Percentiles rank a stretch among this genome's conserved stretches.
Evolutionary conservation across 1,140 invertebrate species (phyloP).

Genomic region (Aphidius gifuensis): DNA sequence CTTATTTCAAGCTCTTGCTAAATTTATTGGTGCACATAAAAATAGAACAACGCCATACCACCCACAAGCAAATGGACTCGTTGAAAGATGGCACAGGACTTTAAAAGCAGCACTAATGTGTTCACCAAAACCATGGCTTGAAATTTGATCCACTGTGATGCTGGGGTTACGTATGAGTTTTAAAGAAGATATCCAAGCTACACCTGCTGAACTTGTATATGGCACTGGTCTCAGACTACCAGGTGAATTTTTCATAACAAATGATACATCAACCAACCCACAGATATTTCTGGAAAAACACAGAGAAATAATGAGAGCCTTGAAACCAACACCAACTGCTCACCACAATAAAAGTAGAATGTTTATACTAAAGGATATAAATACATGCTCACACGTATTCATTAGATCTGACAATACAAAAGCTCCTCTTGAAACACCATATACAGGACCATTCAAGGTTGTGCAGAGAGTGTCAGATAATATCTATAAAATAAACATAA

Average conservation of each 20-base stretch:
- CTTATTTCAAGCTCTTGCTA: slow-evolving; percentile 27
- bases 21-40: slow-evolving; percentile 26
- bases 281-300: slow-evolving; percentile 25
- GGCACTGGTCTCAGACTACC: slow-evolving; percentile 37
- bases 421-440: slow-evolving; percentile 27
- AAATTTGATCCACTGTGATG: slow-evolving; percentile 42
- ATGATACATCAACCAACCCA: slow-evolving; percentile 18
- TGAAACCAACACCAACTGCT: slow-evolving; percentile 22
- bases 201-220: slow-evolving; percentile 42
- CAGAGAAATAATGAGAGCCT: slow-evolving; percentile 17
- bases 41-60: slow-evolving; percentile 37
- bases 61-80: slow-evolving; percentile 44
- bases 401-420: slow-evolving; percentile 25
- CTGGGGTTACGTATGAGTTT: slow-evolving; percentile 39
- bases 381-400: slow-evolving; percentile 29
- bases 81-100: slow-evolving; percentile 47
- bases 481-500: slow-evolving; percentile 23
- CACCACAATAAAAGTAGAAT: slow-evolving; percentile 14
- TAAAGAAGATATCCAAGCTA: slow-evolving; percentile 39
- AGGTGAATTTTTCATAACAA: slow-evolving; percentile 29
- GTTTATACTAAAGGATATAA: slow-evolving; percentile 27
- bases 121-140: slow-evolving; percentile 36
- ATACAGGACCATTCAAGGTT: slow-evolving; percentile 30
- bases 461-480: slow-evolving; percentile 22
- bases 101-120: slow-evolving; percentile 44